Base-by-base conservation (phyloP, 2,113 vertebrate species). In the Pelusios castaneus region DNA sequence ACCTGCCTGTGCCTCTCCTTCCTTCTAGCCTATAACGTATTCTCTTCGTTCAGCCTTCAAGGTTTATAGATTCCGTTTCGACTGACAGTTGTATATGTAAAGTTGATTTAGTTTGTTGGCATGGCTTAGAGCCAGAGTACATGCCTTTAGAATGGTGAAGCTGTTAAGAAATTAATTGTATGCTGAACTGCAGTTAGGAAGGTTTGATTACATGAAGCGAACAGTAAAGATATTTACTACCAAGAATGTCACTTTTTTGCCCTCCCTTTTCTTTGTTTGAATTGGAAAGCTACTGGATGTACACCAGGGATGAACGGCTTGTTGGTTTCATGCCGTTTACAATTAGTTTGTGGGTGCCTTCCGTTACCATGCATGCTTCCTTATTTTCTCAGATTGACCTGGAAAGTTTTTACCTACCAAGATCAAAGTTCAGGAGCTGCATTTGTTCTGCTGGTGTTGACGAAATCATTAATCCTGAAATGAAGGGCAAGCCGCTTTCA, bases 401-500 rank as follows among this genome's bases (percentile, higher is more conserved):
- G 63, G 34, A 54, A 91, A 76, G 88, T 90, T 93, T 92, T 78
- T 87, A 92, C 82, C 83, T 85, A 73, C 73, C 49, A 86, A 45
- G 29, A 79, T 90, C 45, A 24, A 43, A 84, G 78, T 92, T 92
- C 87, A 88, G 84, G 1, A 41, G 67, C 84, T 3, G 5, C 87
- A 43, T 91, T 93, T 95, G 84, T 84, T 93, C 84, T 96, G 89
- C 82, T 87, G 56, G 45, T 82, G 52, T 67, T 86, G 90, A 91
- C 94, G 94, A 95, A 95, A 87, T 88, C 86, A 91, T 92, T 96
- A 96, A 97, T 96, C 92, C 84, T 63, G 89, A 90, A 94, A 96
- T 94, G 91, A 96, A 96, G 94, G 90, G 89, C 91, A 95, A 67
- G 84, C 92, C 94, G 82, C 27, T 80, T 81, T 84, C 85, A 38